Evolutionary conservation across 2,797 vertebrate species (phyloP).

Genomic region (Taeniopygia guttata): DNA sequence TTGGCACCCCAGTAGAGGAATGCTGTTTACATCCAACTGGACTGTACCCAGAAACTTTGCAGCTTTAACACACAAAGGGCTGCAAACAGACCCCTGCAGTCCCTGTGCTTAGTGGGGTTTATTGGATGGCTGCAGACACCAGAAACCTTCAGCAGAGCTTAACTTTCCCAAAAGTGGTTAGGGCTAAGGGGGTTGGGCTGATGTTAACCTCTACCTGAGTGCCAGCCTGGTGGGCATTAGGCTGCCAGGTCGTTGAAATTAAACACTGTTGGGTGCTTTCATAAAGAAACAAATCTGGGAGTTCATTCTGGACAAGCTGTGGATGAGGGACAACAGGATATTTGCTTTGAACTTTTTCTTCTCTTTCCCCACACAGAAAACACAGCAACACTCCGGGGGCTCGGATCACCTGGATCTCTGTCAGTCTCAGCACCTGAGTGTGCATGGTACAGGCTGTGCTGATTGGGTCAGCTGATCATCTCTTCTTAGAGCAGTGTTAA

Average conservation of each 20-base stretch:
- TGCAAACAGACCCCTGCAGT: background rate
- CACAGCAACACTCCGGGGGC: background rate
- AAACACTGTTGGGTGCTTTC: background rate
- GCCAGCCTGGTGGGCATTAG: background rate
- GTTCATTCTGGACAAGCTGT: background rate
- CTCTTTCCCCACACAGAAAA: background rate
- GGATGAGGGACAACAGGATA: background rate
- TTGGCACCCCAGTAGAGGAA: constrained; percentile 49
- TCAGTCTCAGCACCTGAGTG: background rate
- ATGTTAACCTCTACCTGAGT: background rate
- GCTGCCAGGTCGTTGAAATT: background rate
- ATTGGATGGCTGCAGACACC: background rate
- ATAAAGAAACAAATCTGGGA: background rate
- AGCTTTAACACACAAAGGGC: constrained; percentile 16
- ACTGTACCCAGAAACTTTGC: background rate
- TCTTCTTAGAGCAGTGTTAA: background rate
- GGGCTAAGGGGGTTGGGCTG: background rate
- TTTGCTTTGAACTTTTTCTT: background rate
- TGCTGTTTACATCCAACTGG: constrained; percentile 38
- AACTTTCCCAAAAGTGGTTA: background rate
- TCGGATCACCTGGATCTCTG: background rate
- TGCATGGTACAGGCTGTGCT: background rate
- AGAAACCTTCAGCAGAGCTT: background rate
- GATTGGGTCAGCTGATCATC: background rate
- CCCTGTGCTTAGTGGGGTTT: background rate